Evolutionary conservation across 2,113 vertebrate species (phyloP).

Genomic region (Chelonoidis abingdonii): DNA sequence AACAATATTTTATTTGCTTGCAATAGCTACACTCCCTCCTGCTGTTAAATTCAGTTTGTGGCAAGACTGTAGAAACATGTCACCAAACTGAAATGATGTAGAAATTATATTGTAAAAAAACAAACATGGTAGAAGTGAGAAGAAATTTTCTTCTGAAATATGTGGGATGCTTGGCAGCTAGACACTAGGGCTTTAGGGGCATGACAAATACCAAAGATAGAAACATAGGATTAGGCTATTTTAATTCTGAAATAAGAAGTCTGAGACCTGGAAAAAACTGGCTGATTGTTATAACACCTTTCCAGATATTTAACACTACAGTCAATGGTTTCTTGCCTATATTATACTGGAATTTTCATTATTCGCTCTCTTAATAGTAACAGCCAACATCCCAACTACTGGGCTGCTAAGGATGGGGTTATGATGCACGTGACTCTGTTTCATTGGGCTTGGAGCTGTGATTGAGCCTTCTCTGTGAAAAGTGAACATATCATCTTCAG

Average conservation of each 20-base stretch:
- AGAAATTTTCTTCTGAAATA: background rate
- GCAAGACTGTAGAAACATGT: background rate
- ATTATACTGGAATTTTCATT: background rate
- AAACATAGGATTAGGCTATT: background rate
- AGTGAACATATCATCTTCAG: background rate
- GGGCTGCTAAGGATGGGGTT: background rate
- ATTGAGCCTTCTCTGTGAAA: background rate
- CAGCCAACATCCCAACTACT: background rate
- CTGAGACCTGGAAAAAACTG: background rate
- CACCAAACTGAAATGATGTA: background rate
- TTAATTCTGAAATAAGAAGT: background rate
- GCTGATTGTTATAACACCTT: background rate
- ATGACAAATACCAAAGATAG: background rate
- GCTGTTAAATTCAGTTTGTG: background rate
- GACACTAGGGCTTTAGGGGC: background rate
- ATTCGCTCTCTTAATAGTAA: background rate
- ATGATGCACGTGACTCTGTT: background rate
- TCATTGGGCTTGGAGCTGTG: background rate
- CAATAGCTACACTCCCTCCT: background rate
- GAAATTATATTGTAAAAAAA: background rate
- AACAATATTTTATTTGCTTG: constrained; percentile 9
- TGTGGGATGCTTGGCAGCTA: background rate
- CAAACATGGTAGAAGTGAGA: background rate
- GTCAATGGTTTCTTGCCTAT: background rate
- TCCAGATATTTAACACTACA: background rate